A percentile compares a stretch with the other conserved stretches of the same genome.
Evolutionary conservation across 2,113 vertebrate genomes (phyloP).

Genomic region (Toxostoma redivivum): DNA sequence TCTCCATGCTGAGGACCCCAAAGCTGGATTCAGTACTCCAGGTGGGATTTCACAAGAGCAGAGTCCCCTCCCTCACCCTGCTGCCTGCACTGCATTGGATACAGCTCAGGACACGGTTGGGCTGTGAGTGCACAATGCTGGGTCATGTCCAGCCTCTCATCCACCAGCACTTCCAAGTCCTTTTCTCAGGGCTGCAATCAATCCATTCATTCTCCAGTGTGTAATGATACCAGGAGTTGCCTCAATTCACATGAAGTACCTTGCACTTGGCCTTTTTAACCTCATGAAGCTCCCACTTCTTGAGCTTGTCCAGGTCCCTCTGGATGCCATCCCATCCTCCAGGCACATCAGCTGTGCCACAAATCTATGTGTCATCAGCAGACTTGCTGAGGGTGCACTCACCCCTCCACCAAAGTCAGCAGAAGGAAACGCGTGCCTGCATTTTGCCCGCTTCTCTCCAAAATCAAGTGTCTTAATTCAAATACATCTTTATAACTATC

Average conservation of each 20-base stretch:
- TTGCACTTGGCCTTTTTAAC: not conserved
- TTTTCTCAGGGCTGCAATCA: not conserved
- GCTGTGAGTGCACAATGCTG: accelerated
- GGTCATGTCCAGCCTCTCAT: not conserved
- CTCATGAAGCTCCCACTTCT: not conserved
- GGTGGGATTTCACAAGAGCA: not conserved
- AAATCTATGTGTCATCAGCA: not conserved
- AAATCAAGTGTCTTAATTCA: not conserved
- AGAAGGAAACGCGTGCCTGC: not conserved
- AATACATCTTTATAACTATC: not conserved
- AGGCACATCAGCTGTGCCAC: not conserved
- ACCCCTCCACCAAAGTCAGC: not conserved
- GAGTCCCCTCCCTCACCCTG: not conserved
- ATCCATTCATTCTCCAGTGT: not conserved
- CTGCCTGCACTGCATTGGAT: not conserved
- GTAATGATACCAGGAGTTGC: not conserved
- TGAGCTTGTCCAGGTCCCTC: not conserved
- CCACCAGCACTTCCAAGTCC: not conserved
- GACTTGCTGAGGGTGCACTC: not conserved
- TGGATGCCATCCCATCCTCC: not conserved
- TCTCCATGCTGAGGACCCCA: not conserved
- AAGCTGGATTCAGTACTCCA: not conserved
- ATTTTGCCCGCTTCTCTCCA: not conserved
- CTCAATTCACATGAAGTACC: not conserved
- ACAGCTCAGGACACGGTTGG: accelerated